These are phyloP conservation scores for Caenorhabditis virilis DNA, from an alignment of 2,888 invertebrate genomes.

Conservation along the genomic window DNA sequence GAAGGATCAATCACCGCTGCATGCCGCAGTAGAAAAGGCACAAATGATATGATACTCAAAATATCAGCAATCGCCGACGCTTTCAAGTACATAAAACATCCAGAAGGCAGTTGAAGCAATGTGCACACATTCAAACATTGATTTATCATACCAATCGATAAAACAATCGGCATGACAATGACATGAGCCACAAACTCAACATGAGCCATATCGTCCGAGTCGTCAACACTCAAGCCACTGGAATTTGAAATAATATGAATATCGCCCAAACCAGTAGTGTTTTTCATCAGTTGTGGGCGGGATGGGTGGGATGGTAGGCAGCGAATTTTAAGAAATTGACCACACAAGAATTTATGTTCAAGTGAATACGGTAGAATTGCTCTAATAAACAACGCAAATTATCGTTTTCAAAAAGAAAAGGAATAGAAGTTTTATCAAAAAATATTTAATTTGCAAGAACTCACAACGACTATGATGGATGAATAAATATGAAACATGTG, in stretches of 20 bases:
- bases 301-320: too few species aligned
- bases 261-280: too few species aligned
- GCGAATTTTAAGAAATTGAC: too few species aligned
- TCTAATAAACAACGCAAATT: too few species aligned
- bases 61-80: slow-evolving; percentile 81
- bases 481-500: too few species aligned
- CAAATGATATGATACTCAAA: slow-evolving; percentile 77
- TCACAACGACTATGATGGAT: too few species aligned
- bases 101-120: slow-evolving; percentile 60
- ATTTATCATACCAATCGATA: slow-evolving; percentile 65
- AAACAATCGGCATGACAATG: slow-evolving; percentile 58
- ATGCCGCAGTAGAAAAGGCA: slow-evolving; percentile 69
- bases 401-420: too few species aligned
- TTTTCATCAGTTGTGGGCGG: too few species aligned
- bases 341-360: too few species aligned
- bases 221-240: slow-evolving; percentile 22
- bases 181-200: slow-evolving; percentile 62
- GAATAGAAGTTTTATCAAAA: too few species aligned
- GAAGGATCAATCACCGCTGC: slow-evolving; percentile 54
- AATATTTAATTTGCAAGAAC: too few species aligned
- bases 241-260: slow-evolving; percentile 19
- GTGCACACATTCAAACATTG: slow-evolving; percentile 67
- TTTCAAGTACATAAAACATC: slow-evolving; percentile 67
- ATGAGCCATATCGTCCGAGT: slow-evolving; percentile 43
- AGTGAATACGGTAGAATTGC: too few species aligned